Evolutionary conservation across 2,797 vertebrate genomes (phyloP).

Genomic region (Tapirus indicus): DNA sequence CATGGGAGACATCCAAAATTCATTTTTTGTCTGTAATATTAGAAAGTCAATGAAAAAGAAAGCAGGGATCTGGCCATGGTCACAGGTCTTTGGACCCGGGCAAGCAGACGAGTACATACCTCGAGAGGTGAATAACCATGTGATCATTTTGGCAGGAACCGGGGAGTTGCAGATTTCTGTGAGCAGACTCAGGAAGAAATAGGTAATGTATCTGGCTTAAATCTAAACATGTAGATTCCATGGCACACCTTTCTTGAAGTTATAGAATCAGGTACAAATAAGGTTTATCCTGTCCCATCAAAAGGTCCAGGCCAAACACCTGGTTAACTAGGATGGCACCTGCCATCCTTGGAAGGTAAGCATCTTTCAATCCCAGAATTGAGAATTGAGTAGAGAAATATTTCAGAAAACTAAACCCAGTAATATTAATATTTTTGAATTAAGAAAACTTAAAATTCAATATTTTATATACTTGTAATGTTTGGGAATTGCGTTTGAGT

Average conservation of each 20-base stretch:
- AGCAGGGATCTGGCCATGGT: neutral
- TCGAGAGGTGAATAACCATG: neutral
- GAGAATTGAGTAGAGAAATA: neutral
- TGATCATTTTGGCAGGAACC: neutral
- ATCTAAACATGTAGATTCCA: neutral
- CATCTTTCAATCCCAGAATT: neutral
- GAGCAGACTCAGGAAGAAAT: neutral
- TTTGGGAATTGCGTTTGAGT: slow-evolving; percentile 19
- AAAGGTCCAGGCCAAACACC: neutral
- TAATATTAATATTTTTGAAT: slow-evolving; percentile 6
- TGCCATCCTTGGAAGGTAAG: neutral
- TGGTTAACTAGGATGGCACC: neutral
- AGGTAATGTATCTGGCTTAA: neutral
- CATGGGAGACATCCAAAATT: neutral
- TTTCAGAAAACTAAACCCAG: neutral
- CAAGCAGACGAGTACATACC: neutral
- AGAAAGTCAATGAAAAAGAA: slow-evolving; percentile 25
- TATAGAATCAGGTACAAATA: neutral
- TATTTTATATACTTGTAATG: neutral
- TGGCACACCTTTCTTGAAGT: neutral
- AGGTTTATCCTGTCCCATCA: neutral
- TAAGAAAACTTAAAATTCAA: slow-evolving; percentile 18
- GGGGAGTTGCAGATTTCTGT: neutral
- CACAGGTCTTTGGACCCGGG: neutral
- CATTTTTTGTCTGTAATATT: neutral